Conservation (phyloP, 1,140 invertebrate genomes). For the Cylas formicarius region DNA sequence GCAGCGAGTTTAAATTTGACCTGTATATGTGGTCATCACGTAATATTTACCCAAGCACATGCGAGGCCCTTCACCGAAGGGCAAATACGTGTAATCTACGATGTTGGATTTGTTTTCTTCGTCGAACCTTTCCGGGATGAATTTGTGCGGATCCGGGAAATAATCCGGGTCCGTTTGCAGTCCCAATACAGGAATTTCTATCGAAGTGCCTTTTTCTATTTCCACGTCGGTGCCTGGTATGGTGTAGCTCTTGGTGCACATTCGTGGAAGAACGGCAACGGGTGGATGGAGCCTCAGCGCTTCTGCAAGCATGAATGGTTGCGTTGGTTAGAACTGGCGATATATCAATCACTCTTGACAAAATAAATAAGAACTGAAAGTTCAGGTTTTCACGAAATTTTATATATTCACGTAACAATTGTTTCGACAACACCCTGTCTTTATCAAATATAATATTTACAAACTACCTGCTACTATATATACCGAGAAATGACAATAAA, state of each 20-base stretch:
- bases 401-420: no score
- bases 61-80: slow-evolving; percentile 61
- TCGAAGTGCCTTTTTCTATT: slow-evolving; percentile 44
- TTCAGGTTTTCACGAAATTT: no score
- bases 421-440: no score
- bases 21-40: no score
- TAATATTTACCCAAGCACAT: no score
- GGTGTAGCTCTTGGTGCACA: slow-evolving; percentile 44
- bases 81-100: slow-evolving; percentile 46
- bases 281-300: slow-evolving; percentile 53
- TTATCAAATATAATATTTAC: no score
- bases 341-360: no score
- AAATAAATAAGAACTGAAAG: no score
- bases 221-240: slow-evolving; percentile 43
- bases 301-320: slow-evolving; percentile 39
- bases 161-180: slow-evolving; percentile 51
- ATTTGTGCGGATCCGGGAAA: slow-evolving; percentile 55
- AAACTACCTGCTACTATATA: no score
- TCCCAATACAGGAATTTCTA: slow-evolving; percentile 43
- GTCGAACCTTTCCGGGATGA: slow-evolving; percentile 56
- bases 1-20: no score
- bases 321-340: no score
- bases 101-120: slow-evolving; percentile 41
- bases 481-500: no score
- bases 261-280: slow-evolving; percentile 45